Percentiles rank a stretch among this genome's conserved stretches.
These are phyloP conservation scores for Prorops nasuta DNA, from an alignment of 1,140 invertebrate genomes.

Conservation along the genomic window DNA sequence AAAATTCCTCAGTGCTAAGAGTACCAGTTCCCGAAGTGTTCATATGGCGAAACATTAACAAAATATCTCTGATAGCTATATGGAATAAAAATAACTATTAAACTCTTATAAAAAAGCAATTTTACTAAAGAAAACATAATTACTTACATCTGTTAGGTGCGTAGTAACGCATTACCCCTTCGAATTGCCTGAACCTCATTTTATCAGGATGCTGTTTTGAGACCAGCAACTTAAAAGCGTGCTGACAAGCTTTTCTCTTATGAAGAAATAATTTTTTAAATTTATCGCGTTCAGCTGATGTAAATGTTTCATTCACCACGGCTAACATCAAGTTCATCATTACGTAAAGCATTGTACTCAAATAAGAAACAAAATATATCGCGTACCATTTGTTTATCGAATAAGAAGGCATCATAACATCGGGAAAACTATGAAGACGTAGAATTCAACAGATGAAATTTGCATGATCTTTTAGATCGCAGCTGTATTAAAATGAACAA, in stretches of 20 bases:
- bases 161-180: constrained; percentile 78
- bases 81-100: too few relatives aligned
- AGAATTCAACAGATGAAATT: constrained; percentile 18
- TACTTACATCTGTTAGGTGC: constrained; percentile 68
- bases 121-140: constrained; percentile 16
- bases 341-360: constrained; percentile 82
- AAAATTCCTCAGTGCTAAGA: constrained; percentile 74
- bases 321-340: constrained; percentile 92
- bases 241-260: constrained; percentile 77
- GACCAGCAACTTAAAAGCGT: constrained; percentile 78
- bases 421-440: constrained; percentile 82
- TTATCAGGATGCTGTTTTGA: constrained; percentile 68
- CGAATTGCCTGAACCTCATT: constrained; percentile 76
- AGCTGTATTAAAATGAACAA: background rate
- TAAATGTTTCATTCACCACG: constrained; percentile 89
- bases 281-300: constrained; percentile 83
- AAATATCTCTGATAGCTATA: constrained; percentile 72
- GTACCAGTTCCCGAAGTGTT: constrained; percentile 67
- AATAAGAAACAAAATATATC: constrained; percentile 85
- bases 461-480: constrained; percentile 2
- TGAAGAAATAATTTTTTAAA: constrained; percentile 83
- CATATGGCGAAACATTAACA: constrained; percentile 80
- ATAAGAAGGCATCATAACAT: constrained; percentile 93
- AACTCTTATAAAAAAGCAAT: background rate
- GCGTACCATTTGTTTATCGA: constrained; percentile 76